Base-by-base conservation (phyloP, 2,888 invertebrate species). In the Polymixis lichenea region DNA sequence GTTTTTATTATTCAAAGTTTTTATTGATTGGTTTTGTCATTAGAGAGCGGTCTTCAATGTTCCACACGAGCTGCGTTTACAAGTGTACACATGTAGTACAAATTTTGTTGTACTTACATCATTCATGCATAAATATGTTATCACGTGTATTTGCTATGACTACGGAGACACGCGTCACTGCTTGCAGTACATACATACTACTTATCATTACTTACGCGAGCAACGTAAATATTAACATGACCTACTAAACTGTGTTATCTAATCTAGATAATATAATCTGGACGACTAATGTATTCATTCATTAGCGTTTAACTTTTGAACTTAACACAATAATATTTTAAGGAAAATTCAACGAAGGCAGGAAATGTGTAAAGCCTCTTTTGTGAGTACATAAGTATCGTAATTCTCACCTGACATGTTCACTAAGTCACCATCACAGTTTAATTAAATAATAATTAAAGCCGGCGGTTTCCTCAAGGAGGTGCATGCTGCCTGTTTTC, bases 381-480 rank as follows among this genome's bases (percentile, higher is more conserved):
- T 61, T 43, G n/a, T 25, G 4, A 17, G 5, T 56, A 46, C 1
- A 46, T 46, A 13, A 38, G 6, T 51, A 22, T n/a, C 3, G 6
- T 46, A 15, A 6, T 51, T 51, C 83, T 80, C 61, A 85, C 85
- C 85, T 67, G 85, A 87, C 87, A 87, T 87, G 60, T 69, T 86
- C 49, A 38, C 17, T 60, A 68, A 83, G 62, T 55, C 70, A 60
- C 62, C 71, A 65, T 75, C 69, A 72, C 68, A 38, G 46, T 55
- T 64, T 68, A 72, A 78, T 76, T 71, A 55, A 46, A 49, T 28
- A 61, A 22, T 22, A 69, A 56, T 60, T 22, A 69, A 69, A 19
- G 28, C 61, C 66, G 66, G 43, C 25, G 4, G 13, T 32, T 56
- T 67, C 62, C 28, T 72, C 43, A 11, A 66, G 60, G 55, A 43